A percentile compares a stretch with the other conserved stretches of the same genome.
Evolutionary conservation across 2,113 vertebrate species (phyloP).

Genomic region (Chunga burmeisteri): DNA sequence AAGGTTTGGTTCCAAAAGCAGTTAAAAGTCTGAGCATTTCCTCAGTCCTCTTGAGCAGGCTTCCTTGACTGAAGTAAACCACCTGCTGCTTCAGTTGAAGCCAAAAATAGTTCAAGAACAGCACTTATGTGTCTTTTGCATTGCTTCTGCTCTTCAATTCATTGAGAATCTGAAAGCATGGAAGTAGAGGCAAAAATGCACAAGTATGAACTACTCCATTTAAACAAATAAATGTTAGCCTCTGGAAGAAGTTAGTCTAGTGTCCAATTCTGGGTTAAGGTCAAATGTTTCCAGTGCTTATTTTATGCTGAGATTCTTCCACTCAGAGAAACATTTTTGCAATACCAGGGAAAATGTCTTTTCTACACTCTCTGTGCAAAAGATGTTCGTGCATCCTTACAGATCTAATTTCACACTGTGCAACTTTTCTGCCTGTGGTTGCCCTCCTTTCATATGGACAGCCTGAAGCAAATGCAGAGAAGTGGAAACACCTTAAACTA

Average conservation of each 20-base stretch:
- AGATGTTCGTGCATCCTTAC: background rate
- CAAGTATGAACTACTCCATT: background rate
- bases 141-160: background rate
- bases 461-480: background rate
- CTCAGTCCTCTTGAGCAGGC: background rate
- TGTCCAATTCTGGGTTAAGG: background rate
- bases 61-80: constrained; percentile 21
- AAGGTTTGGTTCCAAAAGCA: constrained; percentile 30
- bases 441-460: background rate
- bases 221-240: background rate
- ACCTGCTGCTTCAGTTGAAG: constrained; percentile 48
- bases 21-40: constrained; percentile 16
- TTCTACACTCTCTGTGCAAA: background rate
- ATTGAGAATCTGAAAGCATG: background rate
- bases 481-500: background rate
- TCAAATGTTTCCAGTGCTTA: background rate
- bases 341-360: background rate
- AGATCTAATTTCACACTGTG: background rate
- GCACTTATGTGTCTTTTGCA: background rate
- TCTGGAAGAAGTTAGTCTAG: background rate
- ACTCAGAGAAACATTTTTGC: background rate
- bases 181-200: background rate
- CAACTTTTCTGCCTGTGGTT: background rate
- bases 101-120: constrained; percentile 20
- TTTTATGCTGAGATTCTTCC: background rate